Evolutionary conservation across 2,113 vertebrate genomes (phyloP), one percentile per base, ranked within the genome.

Genomic region (Tretioscincus oriximinensis): DNA sequence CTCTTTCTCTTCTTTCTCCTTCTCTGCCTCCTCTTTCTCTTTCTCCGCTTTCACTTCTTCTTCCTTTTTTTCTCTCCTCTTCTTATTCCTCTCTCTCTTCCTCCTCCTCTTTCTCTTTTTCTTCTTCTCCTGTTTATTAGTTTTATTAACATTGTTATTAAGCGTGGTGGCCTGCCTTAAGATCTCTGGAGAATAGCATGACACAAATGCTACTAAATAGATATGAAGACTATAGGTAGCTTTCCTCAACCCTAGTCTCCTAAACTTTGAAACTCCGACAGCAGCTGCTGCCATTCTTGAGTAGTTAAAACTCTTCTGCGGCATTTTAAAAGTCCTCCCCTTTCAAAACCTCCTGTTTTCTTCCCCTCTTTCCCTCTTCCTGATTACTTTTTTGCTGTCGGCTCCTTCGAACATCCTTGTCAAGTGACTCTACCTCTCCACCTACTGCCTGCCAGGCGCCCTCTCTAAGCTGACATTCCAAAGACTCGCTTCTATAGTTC

Each of bases 401-500:
- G 67, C 89, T 82, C 81, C 85, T 82, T 75, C 0, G 73, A 92
- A 89, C 83, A 88, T 86, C 63, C 82, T 89, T 91, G 92, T 90
- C 89, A 92, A 83, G 86, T 88, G 88, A 90, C 71, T 81, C 87
- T 81, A 88, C 90, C 86, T 92, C 83, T 88, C 86, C 66, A 83
- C 82, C 85, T 87, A 90, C 84, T 81, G 88, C 83, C 87, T 92
- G 90, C 87, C 92, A 91, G 84, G 51, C 79, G 54, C 85, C 83
- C 86, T 88, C 86, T 87, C 79, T 82, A 65, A 84, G 74, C 70
- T 89, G 86, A 90, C 90, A 88, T 92, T 90, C 89, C 84, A 88
- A 89, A 90, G 89, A 78, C 58, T 87, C 35, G 7, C 63, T 81
- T 86, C 87, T 87, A 86, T 85, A 90, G 82, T 90, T 85, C 0